Conservation (phyloP, 2,797 vertebrate species). For the Syngnathus acus region DNA sequence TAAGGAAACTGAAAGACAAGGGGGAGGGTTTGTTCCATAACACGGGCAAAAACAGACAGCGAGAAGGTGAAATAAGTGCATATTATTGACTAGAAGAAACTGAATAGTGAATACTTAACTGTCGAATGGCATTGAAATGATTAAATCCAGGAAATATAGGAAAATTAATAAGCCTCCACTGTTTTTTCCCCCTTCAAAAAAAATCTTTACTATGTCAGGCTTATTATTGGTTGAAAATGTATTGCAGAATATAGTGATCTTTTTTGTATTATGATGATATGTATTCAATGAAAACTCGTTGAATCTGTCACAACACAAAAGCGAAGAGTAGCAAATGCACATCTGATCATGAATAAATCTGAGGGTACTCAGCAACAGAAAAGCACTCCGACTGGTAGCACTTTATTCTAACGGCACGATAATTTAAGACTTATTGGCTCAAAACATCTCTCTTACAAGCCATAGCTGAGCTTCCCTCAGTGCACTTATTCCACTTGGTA, state of each 20-base stretch:
- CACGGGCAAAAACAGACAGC: background rate
- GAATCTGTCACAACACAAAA: background rate
- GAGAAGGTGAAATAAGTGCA: background rate
- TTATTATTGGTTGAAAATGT: background rate
- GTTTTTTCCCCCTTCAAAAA: background rate
- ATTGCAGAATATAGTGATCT: background rate
- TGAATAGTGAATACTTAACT: background rate
- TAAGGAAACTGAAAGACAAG: slow-evolving; percentile 54
- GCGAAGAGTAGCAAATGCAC: background rate
- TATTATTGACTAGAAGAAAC: background rate
- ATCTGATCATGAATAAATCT: background rate
- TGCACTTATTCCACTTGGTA: background rate
- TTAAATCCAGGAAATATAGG: background rate
- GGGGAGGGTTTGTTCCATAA: background rate
- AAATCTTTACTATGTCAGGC: background rate
- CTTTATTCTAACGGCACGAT: too few relatives aligned
- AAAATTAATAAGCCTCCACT: too few relatives aligned
- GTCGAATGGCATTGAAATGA: background rate
- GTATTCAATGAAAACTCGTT: background rate
- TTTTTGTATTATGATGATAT: too few relatives aligned
- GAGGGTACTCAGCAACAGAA: background rate
- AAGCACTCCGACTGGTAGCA: background rate
- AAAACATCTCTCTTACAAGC: background rate
- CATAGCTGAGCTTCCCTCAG: background rate
- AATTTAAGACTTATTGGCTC: background rate